Percentiles rank a stretch among this genome's conserved stretches.
phyloP scores from a whole-genome alignment of 1,140 invertebrate species.

The Pachypsylla venusta region DNA sequence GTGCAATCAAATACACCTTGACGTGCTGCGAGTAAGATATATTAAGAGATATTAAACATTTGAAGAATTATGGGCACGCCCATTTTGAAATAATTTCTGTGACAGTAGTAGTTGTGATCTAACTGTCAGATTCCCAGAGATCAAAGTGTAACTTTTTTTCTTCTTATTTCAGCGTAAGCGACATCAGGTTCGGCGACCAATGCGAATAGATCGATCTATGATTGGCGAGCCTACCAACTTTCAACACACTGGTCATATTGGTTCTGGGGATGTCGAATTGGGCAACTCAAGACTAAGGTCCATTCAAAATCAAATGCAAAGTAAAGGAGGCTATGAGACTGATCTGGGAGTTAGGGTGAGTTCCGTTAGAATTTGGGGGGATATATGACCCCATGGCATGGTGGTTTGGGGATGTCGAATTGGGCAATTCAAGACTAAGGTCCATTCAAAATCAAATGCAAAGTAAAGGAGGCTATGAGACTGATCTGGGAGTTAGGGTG shows the following conservation, averaged over 20 bases:
- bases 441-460: conserved; percentile 74
- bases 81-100: too few relatives aligned
- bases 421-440: conserved; percentile 52
- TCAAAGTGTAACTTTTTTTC: too few relatives aligned
- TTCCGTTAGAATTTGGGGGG: too few relatives aligned
- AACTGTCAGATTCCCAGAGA: too few relatives aligned
- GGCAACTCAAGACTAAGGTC: conserved; percentile 53
- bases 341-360: conserved; percentile 2
- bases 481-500: conserved; percentile 22
- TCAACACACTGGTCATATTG: conserved; percentile 76
- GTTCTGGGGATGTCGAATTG: conserved; percentile 71
- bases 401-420: conserved; percentile 65
- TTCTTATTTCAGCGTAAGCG: conserved; percentile 32
- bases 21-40: too few relatives aligned
- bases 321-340: conserved; percentile 71
- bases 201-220: conserved; percentile 80
- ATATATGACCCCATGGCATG: too few relatives aligned
- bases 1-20: too few relatives aligned
- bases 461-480: conserved; percentile 72
- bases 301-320: conserved; percentile 73
- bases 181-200: conserved; percentile 37
- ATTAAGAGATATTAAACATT: too few relatives aligned
- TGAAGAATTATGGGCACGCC: too few relatives aligned
- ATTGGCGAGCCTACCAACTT: conserved; percentile 85
- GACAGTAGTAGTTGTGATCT: too few relatives aligned